Conservation (phyloP, 1,140 invertebrate genomes). For the Triops longicaudatus region DNA sequence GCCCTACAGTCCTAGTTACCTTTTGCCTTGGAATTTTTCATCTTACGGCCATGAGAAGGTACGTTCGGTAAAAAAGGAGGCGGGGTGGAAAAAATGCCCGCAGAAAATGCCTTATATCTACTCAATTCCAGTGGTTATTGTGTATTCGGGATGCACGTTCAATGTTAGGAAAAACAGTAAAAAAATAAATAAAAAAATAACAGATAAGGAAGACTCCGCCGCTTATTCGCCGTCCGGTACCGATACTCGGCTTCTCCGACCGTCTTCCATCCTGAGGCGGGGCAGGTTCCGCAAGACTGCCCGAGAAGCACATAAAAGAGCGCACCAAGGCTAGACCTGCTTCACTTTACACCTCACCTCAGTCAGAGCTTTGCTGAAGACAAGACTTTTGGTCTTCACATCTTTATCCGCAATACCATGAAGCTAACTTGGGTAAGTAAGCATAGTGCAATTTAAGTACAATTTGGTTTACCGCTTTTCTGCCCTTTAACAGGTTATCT, state of each 20-base stretch:
- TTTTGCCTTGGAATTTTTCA: conserved; percentile 5
- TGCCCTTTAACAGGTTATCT: not conserved
- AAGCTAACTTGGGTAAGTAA: not conserved
- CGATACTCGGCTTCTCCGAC: not conserved
- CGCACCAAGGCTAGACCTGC: not conserved
- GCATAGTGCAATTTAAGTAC: not conserved
- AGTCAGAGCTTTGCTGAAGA: not conserved
- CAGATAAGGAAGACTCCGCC: not conserved
- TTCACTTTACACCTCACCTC: not conserved
- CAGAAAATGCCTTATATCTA: not conserved
- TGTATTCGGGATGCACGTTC: not conserved
- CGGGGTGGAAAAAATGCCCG: not conserved
- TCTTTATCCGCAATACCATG: not conserved
- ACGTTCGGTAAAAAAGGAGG: not conserved
- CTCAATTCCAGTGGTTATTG: not conserved
- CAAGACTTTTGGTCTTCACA: not conserved
- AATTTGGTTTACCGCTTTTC: not conserved
- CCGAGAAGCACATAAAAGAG: conserved; percentile 7
- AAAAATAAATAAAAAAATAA: not conserved
- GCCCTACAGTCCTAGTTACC: conserved; percentile 6
- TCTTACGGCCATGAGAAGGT: not conserved
- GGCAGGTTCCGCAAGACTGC: not conserved
- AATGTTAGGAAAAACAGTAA: not conserved
- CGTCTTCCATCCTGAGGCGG: conserved; percentile 9
- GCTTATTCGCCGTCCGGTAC: not conserved